These are phyloP conservation scores for Propithecus perrieri DNA, from an alignment of 2,797 vertebrate genomes.

Conservation along the genomic window DNA sequence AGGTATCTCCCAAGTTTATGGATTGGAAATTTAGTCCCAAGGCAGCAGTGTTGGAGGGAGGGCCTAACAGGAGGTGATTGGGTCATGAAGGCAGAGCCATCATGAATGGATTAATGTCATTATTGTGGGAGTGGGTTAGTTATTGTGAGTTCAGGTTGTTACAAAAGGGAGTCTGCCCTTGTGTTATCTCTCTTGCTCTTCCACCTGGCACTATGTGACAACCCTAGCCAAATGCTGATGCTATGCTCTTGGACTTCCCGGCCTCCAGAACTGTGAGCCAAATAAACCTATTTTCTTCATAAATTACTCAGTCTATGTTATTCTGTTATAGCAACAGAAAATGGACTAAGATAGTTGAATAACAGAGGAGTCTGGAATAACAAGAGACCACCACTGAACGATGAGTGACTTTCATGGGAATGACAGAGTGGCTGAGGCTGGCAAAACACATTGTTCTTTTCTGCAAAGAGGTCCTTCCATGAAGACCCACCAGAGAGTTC, in stretches of 20 bases:
- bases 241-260: neutral
- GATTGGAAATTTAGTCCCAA: neutral
- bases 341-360: neutral
- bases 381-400: neutral
- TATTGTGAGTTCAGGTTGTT: neutral
- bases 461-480: neutral
- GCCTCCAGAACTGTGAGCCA: neutral
- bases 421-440: neutral
- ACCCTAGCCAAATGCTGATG: neutral
- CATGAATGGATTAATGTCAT: neutral
- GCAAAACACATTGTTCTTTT: neutral
- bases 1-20: neutral
- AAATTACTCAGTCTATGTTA: neutral
- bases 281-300: neutral
- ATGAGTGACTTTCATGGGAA: neutral
- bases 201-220: neutral
- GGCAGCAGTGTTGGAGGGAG: neutral
- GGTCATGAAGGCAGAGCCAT: neutral
- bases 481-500: neutral
- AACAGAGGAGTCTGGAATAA: neutral
- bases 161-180: neutral
- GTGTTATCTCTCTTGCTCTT: neutral
- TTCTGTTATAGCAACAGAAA: neutral
- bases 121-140: neutral
- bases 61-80: neutral